Percentiles rank a stretch among this genome's conserved stretches.
phyloP scores from a whole-genome alignment of 2,797 vertebrate genomes.

The Lacerta viridis region DNA sequence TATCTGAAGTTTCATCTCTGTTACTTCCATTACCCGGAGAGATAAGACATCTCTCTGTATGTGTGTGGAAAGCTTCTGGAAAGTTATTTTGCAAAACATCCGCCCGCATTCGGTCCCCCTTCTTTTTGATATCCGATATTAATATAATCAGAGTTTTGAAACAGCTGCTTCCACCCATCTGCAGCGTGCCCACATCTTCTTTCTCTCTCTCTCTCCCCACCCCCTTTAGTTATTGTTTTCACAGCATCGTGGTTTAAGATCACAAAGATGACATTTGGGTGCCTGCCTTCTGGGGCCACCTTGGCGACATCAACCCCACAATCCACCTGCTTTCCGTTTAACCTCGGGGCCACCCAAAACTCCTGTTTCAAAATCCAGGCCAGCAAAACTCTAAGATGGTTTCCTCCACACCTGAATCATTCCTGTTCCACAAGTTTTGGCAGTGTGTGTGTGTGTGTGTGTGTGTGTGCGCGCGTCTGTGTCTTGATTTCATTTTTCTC shows the following conservation, averaged over 20 bases:
- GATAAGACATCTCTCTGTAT: conserved; percentile 55
- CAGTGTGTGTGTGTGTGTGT: too few relatives aligned
- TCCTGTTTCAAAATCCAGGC: neutral
- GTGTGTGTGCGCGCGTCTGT: too few relatives aligned
- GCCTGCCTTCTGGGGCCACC: conserved; percentile 85
- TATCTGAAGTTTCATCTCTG: conserved; percentile 55
- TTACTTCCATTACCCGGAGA: conserved; percentile 41
- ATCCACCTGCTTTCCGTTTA: conserved; percentile 89
- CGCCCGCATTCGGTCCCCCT: neutral
- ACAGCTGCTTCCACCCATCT: neutral
- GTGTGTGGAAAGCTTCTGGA: conserved; percentile 43
- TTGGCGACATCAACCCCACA: conserved; percentile 82
- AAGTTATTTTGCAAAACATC: neutral
- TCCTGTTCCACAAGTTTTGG: too few relatives aligned
- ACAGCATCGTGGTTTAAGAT: conserved; percentile 70
- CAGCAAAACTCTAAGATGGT: neutral
- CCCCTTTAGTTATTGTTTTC: neutral
- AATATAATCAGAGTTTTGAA: conserved; percentile 9
- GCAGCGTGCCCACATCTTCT: neutral
- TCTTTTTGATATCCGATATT: conserved; percentile 10
- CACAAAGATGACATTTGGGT: conserved; percentile 89
- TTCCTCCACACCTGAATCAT: too few relatives aligned
- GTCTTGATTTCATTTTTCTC: too few relatives aligned
- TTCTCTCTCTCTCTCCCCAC: neutral
- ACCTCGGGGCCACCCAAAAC: conserved; percentile 80